Percentiles rank a stretch among this genome's conserved stretches.
phyloP scores from a whole-genome alignment of 1,140 invertebrate species.

The Dendroctonus valens region DNA sequence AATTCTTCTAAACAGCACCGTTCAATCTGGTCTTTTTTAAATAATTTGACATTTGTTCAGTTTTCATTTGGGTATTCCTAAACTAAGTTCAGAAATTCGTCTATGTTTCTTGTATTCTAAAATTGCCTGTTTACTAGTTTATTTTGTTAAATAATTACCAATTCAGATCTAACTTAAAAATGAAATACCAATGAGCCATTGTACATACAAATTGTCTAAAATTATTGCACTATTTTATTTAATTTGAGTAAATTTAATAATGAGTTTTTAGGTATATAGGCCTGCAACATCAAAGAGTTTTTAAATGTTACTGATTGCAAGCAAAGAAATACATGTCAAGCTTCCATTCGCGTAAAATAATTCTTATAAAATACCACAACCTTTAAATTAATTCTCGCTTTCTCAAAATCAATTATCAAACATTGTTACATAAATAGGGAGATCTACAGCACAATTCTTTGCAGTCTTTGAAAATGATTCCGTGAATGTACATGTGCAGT shows the following conservation, averaged over 20 bases:
- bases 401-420: neutral
- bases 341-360: constrained; percentile 4
- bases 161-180: neutral
- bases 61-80: too few relatives aligned
- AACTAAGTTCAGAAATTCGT: too few relatives aligned
- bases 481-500: too few relatives aligned
- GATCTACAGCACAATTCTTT: constrained; percentile 18
- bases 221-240: constrained; percentile 18
- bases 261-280: too few relatives aligned
- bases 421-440: constrained; percentile 18
- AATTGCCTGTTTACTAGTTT: too few relatives aligned
- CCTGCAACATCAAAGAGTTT: too few relatives aligned
- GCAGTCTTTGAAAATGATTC: constrained; percentile 5
- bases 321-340: neutral
- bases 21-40: constrained; percentile 19
- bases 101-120: too few relatives aligned
- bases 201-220: neutral
- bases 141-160: neutral
- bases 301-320: too few relatives aligned
- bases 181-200: too few relatives aligned
- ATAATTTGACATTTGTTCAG: too few relatives aligned
- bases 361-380: constrained; percentile 29
- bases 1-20: constrained; percentile 26
- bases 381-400: constrained; percentile 20
- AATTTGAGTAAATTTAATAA: too few relatives aligned